These are phyloP conservation scores for Pangasianodon gigas DNA, from an alignment of 2,113 vertebrate species.

Conservation along the genomic window DNA sequence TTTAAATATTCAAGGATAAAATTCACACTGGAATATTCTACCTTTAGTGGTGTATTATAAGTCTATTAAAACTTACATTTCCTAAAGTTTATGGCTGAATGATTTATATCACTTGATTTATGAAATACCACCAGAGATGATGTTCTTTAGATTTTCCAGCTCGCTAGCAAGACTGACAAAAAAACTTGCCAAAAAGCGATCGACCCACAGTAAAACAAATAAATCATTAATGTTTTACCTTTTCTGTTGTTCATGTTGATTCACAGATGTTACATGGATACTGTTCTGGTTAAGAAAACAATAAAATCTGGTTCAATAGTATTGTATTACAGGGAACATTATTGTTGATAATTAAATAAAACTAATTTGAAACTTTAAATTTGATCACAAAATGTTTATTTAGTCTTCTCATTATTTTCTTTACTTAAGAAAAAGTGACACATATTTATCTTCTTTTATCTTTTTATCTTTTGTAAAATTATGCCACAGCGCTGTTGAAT, in stretches of 20 bases:
- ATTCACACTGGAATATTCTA: background rate
- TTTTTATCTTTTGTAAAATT: background rate
- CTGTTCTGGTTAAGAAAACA: background rate
- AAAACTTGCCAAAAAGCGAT: background rate
- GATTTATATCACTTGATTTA: background rate
- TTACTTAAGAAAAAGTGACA: background rate
- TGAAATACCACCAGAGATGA: background rate
- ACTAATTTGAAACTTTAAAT: background rate
- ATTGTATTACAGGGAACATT: background rate
- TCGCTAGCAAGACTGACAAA: background rate
- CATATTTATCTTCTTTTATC: too few species aligned
- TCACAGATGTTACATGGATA: background rate
- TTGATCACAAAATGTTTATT: background rate
- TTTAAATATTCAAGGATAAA: background rate
- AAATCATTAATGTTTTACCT: background rate
- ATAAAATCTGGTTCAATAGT: background rate
- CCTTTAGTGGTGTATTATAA: background rate
- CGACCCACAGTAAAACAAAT: background rate
- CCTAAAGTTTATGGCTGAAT: background rate
- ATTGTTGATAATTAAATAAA: background rate
- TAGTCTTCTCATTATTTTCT: background rate
- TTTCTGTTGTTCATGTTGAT: background rate
- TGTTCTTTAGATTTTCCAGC: background rate
- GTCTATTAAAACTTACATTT: background rate
- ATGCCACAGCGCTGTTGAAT: background rate